Evolutionary conservation across 1,140 invertebrate genomes (phyloP).

Genomic region (Papilio polytes): DNA sequence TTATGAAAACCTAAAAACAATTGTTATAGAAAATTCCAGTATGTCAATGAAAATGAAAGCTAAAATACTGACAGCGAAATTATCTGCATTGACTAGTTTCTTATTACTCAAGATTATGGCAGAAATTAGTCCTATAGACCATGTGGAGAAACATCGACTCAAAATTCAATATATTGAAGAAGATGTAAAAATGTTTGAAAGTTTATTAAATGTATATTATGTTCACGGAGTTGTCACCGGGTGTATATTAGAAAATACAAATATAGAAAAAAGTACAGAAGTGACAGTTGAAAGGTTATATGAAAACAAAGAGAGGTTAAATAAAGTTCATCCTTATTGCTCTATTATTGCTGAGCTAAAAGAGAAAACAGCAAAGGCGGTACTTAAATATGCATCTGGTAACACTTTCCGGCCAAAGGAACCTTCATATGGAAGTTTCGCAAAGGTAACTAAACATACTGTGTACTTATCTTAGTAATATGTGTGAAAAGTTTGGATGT

Average conservation of each 20-base stretch:
- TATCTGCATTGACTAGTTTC: slow-evolving; percentile 80
- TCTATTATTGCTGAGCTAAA: slow-evolving; percentile 62
- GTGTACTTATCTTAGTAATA: too few species aligned
- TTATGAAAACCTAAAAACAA: slow-evolving; percentile 47
- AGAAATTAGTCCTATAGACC: slow-evolving; percentile 86
- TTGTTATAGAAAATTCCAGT: slow-evolving; percentile 14
- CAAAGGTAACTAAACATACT: slow-evolving; percentile 60
- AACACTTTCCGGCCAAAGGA: slow-evolving; percentile 74
- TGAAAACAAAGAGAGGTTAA: slow-evolving; percentile 54
- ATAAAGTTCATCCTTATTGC: slow-evolving; percentile 73
- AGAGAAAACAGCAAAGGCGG: slow-evolving; percentile 55
- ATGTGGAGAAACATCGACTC: slow-evolving; percentile 88
- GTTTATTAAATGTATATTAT: slow-evolving; percentile 70
- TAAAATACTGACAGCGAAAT: slow-evolving; percentile 69
- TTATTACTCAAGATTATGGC: slow-evolving; percentile 70
- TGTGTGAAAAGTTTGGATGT: too few species aligned
- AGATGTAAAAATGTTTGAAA: slow-evolving; percentile 83
- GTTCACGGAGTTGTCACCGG: slow-evolving; percentile 73
- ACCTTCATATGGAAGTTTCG: slow-evolving; percentile 69
- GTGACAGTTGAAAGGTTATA: slow-evolving; percentile 54
- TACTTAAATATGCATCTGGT: slow-evolving; percentile 71
- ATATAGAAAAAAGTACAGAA: slow-evolving; percentile 58
- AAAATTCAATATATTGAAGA: slow-evolving; percentile 88
- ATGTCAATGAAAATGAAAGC: slow-evolving; percentile 42
- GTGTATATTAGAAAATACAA: slow-evolving; percentile 56